These are phyloP conservation scores for Leucosticte australis DNA, from an alignment of 2,113 vertebrate genomes.

Conservation along the genomic window DNA sequence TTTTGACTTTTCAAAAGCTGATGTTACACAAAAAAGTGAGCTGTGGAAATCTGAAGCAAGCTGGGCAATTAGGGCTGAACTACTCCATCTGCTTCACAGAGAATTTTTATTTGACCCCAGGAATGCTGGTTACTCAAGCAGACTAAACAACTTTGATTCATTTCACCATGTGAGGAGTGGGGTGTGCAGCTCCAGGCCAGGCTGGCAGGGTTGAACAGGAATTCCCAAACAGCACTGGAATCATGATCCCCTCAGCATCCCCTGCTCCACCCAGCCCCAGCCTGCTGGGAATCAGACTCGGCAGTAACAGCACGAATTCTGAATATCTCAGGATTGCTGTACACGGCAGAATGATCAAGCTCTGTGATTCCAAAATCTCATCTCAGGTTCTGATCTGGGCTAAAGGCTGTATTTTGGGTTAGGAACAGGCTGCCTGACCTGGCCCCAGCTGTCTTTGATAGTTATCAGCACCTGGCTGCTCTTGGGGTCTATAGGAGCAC, in stretches of 20 bases:
- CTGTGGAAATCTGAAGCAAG: background rate
- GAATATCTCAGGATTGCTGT: background rate
- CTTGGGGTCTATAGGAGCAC: background rate
- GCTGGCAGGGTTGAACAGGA: background rate
- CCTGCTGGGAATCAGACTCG: background rate
- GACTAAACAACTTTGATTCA: background rate
- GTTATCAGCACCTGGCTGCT: background rate
- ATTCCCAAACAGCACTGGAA: background rate
- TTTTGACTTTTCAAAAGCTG: background rate
- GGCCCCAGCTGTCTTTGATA: background rate
- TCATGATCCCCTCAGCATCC: background rate
- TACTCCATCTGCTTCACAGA: background rate
- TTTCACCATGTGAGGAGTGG: background rate
- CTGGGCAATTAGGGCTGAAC: background rate
- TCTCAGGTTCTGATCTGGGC: background rate
- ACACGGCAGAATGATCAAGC: background rate
- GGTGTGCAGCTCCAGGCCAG: background rate
- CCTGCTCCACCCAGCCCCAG: background rate
- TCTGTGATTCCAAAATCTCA: background rate
- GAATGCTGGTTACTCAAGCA: background rate
- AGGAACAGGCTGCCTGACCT: background rate
- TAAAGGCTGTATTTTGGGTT: background rate
- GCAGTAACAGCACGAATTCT: background rate
- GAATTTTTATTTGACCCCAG: constrained; percentile 17
- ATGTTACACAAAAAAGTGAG: background rate